phyloP scores from a whole-genome alignment of 1,140 invertebrate species.

The Druon quercuslanigerum region DNA sequence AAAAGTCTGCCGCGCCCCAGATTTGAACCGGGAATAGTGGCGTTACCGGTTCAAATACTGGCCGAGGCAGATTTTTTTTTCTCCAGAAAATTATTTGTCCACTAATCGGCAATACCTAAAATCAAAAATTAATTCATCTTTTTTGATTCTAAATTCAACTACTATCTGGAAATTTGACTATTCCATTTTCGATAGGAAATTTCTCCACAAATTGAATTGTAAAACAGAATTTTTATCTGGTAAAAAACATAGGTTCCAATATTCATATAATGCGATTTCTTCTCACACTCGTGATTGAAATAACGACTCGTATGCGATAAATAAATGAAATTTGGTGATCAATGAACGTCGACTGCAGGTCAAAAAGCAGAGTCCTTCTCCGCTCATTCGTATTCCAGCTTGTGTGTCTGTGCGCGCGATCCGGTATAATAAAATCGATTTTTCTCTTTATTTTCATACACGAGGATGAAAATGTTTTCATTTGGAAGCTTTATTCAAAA shows the following conservation, averaged over 20 bases:
- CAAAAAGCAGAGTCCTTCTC: constrained; percentile 24
- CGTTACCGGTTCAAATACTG: too few relatives aligned
- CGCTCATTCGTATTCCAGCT: constrained; percentile 26
- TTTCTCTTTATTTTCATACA: constrained; percentile 55
- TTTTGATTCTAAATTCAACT: too few relatives aligned
- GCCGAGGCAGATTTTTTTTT: too few relatives aligned
- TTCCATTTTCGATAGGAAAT: too few relatives aligned
- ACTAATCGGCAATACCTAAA: too few relatives aligned
- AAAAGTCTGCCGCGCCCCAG: too few relatives aligned
- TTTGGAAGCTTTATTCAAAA: constrained; percentile 9
- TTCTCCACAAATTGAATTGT: too few relatives aligned
- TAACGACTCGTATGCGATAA: constrained; percentile 1
- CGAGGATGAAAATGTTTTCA: constrained; percentile 24
- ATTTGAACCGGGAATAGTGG: too few relatives aligned
- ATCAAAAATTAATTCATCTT: too few relatives aligned
- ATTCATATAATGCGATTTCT: constrained; percentile 6
- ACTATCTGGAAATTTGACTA: too few relatives aligned
- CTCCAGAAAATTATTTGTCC: too few relatives aligned
- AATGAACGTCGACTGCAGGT: constrained; percentile 25
- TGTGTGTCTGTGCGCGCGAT: constrained; percentile 5
- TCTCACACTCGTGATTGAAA: constrained; percentile 5
- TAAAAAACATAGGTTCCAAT: not conserved
- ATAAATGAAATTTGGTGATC: constrained; percentile 30
- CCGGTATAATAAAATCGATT: constrained; percentile 55
- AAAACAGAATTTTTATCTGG: too few relatives aligned